phyloP scores from a whole-genome alignment of 2,797 vertebrate genomes.

The Arremon aurantiirostris region DNA sequence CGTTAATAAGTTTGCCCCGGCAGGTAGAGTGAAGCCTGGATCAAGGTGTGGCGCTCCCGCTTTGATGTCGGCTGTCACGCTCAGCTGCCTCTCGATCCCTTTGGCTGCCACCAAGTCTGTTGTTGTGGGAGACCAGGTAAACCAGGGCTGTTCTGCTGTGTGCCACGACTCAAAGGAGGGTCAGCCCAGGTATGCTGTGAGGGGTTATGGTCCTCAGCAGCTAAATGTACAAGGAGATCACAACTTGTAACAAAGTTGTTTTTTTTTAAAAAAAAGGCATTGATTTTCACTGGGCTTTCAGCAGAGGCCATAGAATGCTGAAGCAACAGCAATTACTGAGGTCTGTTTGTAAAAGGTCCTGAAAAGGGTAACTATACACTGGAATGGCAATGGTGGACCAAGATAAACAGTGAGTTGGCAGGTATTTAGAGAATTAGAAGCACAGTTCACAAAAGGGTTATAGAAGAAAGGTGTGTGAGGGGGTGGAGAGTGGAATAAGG shows the following conservation, averaged over 20 bases:
- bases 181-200: not conserved
- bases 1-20: slow-evolving; percentile 75
- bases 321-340: not conserved
- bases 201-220: not conserved
- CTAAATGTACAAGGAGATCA: not conserved
- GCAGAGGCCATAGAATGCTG: not conserved
- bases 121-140: slow-evolving; percentile 81
- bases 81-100: slow-evolving; percentile 75
- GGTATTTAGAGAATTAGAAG: not conserved
- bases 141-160: slow-evolving; percentile 55
- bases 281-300: not conserved
- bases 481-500: not conserved
- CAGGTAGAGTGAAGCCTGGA: slow-evolving; percentile 79
- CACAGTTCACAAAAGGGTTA: not conserved
- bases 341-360: not conserved
- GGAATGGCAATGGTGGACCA: not conserved
- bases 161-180: not conserved
- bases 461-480: not conserved
- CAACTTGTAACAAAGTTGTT: not conserved
- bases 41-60: slow-evolving; percentile 81
- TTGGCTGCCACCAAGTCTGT: slow-evolving; percentile 83
- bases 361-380: not conserved
- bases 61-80: slow-evolving; percentile 85
- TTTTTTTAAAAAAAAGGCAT: not conserved
- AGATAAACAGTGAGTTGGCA: slow-evolving; percentile 5